Percentiles rank a stretch among this genome's conserved stretches.
These are phyloP conservation scores for Chloroclystis v-ata DNA, from an alignment of 2,888 invertebrate genomes.

Conservation along the genomic window DNA sequence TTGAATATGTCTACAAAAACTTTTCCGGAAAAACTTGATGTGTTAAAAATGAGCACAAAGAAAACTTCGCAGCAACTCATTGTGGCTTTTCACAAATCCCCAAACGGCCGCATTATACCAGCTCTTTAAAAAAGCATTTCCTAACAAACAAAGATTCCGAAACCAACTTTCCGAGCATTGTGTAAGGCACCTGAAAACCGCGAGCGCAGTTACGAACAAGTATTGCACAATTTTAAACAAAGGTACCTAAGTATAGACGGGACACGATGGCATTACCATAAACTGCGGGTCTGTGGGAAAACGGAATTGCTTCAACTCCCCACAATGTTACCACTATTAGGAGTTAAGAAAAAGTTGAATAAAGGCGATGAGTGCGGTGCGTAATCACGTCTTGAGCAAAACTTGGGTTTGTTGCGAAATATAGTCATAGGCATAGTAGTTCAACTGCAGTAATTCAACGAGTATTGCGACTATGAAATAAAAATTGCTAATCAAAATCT, in stretches of 20 bases:
- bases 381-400: slow-evolving; percentile 49
- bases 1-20: neutral
- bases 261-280: slow-evolving; percentile 63
- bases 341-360: slow-evolving; percentile 69
- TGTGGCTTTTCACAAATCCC: slow-evolving; percentile 13
- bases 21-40: neutral
- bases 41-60: slow-evolving; percentile 4
- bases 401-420: slow-evolving; percentile 34
- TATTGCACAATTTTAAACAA: slow-evolving; percentile 72
- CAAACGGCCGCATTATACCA: slow-evolving; percentile 14
- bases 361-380: slow-evolving; percentile 49
- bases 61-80: slow-evolving; percentile 5
- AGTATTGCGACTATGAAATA: too few relatives aligned
- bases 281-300: slow-evolving; percentile 56
- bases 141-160: slow-evolving; percentile 60
- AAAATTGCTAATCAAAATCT: too few relatives aligned
- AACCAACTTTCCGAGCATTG: slow-evolving; percentile 56
- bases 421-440: slow-evolving; percentile 13
- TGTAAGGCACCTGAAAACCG: slow-evolving; percentile 63
- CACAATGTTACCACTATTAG: slow-evolving; percentile 62
- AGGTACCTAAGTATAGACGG: slow-evolving; percentile 66
- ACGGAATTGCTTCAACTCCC: slow-evolving; percentile 71
- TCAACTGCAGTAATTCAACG: slow-evolving; percentile 9
- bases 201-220: slow-evolving; percentile 61
- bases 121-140: slow-evolving; percentile 28